Conservation (phyloP, 92 coral and sea anemone species). For the Umimayanthus chanpuru region DNA sequence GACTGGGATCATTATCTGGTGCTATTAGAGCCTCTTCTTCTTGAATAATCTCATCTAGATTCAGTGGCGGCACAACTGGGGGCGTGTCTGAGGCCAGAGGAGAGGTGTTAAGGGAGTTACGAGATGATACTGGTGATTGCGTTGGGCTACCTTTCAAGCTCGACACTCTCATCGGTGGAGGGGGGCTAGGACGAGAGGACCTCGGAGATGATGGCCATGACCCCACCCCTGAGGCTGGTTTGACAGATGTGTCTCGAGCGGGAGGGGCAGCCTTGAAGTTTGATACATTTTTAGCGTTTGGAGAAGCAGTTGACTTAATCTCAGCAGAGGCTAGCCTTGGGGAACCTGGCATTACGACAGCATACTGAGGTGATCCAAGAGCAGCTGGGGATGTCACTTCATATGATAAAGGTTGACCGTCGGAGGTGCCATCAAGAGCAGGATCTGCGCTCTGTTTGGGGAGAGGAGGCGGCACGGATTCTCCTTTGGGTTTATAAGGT, state of each 20-base stretch:
- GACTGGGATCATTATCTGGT: constrained; percentile 21
- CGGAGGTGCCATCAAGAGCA: not conserved
- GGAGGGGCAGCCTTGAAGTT: not conserved
- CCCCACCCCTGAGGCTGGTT: not conserved
- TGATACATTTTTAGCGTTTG: not conserved
- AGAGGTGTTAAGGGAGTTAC: constrained; percentile 17
- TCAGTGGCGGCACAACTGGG: constrained; percentile 8
- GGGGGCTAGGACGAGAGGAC: constrained; percentile 21
- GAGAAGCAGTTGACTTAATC: constrained; percentile 36
- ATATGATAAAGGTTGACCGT: not conserved
- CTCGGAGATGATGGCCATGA: not conserved
- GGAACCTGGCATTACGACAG: constrained; percentile 56
- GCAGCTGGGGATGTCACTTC: constrained; percentile 17
- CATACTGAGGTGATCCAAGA: constrained; percentile 42
- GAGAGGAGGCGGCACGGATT: not conserved
- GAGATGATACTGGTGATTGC: constrained; percentile 8
- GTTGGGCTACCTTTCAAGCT: constrained; percentile 26
- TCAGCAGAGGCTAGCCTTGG: constrained; percentile 55
- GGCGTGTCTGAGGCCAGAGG: not conserved
- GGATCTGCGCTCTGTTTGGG: not conserved
- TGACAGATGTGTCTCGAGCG: not conserved
- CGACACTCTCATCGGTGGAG: constrained; percentile 34
- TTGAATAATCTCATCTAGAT: constrained; percentile 13
- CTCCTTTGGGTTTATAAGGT: constrained; percentile 45
- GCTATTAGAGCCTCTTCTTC: not conserved